phyloP scores from a whole-genome alignment of 2,797 vertebrate genomes.

The Chromis chromis region DNA sequence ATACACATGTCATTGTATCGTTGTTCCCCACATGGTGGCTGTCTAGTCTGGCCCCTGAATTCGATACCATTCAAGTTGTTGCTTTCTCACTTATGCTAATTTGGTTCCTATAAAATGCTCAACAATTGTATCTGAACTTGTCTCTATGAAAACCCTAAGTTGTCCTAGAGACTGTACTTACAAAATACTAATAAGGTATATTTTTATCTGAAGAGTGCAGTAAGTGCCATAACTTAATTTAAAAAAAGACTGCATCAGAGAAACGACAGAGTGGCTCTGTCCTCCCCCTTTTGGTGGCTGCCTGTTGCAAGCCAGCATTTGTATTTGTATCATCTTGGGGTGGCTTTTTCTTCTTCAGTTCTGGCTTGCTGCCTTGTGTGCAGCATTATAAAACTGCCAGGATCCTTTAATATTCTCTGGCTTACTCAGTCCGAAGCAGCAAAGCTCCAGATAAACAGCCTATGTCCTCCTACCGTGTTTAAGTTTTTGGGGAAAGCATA shows the following conservation, averaged over 20 bases:
- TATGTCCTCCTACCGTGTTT: conserved; percentile 1
- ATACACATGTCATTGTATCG: neutral
- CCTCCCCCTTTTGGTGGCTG: too few relatives aligned
- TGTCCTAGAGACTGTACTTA: too few relatives aligned
- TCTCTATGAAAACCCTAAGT: too few relatives aligned
- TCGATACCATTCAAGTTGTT: neutral
- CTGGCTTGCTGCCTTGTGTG: conserved; percentile 40
- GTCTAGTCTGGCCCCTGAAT: too few relatives aligned
- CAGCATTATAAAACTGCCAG: conserved; percentile 42
- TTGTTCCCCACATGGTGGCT: neutral
- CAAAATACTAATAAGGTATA: too few relatives aligned
- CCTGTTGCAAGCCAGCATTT: conserved; percentile 1
- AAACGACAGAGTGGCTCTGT: too few relatives aligned
- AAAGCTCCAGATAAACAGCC: conserved; percentile 18
- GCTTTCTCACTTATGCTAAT: too few relatives aligned
- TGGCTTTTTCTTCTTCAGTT: neutral
- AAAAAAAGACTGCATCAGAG: neutral
- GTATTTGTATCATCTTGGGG: conserved; percentile 6
- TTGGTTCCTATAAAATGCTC: too few relatives aligned
- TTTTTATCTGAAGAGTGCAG: too few relatives aligned
- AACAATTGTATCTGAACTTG: too few relatives aligned
- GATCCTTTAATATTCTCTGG: conserved; percentile 54
- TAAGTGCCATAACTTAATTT: too few relatives aligned
- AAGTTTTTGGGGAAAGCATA: conserved; percentile 13
- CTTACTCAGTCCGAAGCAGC: conserved; percentile 18